These are phyloP conservation scores for Nebria salina DNA, from an alignment of 2,888 invertebrate species.

Conservation along the genomic window DNA sequence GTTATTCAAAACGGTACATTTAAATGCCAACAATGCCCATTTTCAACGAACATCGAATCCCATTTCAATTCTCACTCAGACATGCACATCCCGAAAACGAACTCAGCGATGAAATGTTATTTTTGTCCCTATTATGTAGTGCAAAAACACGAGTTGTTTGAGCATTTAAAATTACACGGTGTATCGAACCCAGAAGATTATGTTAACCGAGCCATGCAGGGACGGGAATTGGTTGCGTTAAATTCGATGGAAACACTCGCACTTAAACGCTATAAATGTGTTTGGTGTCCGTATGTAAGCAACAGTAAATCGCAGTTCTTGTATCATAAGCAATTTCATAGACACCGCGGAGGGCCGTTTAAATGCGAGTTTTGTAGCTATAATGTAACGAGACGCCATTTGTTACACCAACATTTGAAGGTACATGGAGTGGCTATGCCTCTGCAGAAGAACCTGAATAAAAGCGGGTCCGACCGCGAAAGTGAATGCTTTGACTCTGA, in stretches of 20 bases:
- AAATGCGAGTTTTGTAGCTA: conserved; percentile 85
- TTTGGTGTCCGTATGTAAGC: conserved; percentile 84
- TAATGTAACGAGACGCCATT: conserved; percentile 81
- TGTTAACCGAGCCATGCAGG: conserved; percentile 52
- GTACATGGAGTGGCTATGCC: conserved; percentile 73
- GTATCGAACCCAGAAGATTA: conserved; percentile 70
- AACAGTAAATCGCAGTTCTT: conserved; percentile 87
- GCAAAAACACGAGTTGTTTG: conserved; percentile 73
- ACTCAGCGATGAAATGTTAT: conserved; percentile 80
- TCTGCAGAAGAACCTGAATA: conserved; percentile 59
- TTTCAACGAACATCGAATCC: conserved; percentile 68
- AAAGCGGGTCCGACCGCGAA: conserved; percentile 35
- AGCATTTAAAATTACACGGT: conserved; percentile 75
- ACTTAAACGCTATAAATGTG: conserved; percentile 78
- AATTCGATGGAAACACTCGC: conserved; percentile 56
- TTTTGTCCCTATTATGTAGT: conserved; percentile 83
- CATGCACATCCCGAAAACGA: conserved; percentile 75
- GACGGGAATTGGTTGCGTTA: conserved; percentile 34
- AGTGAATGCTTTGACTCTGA: conserved; percentile 55
- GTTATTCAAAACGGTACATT: conserved; percentile 58
- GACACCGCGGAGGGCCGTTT: conserved; percentile 77
- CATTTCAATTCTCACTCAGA: conserved; percentile 72
- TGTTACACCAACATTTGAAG: conserved; percentile 84
- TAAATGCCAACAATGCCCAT: conserved; percentile 79
- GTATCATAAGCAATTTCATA: conserved; percentile 88